Evolutionary conservation across 2,113 vertebrate genomes (phyloP), one percentile per base, ranked within the genome.

Genomic region (Pipa parva): DNA sequence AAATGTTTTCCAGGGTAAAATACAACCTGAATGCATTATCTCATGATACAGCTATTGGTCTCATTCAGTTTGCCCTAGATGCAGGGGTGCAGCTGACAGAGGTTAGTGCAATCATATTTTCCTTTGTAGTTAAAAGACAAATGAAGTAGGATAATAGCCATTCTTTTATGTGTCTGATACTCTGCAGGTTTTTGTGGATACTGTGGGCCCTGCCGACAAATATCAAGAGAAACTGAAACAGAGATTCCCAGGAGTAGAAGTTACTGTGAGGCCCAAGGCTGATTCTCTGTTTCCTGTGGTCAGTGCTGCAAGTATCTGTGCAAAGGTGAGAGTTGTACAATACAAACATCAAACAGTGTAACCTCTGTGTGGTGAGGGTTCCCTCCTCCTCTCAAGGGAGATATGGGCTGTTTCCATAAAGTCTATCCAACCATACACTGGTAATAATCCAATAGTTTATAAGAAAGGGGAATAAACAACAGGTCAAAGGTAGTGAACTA

Each of bases 231-330:
- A 91, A 69, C 84, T 97, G 36, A 92, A 91, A 7, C 73, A 88
- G 60, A 67, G 29, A 0, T 97, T 97, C 71, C 93, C 93, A 0
- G 89, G 82, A 1, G 59, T 93, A 1, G 77, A 83, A 13, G 89
- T 97, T 71, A 93, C 92, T 0, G 94, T 97, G 52, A 87, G 85
- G 48, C 87, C 94, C 70, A 97, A 97, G 73, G 94, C 94, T 0
- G 94, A 97, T 63, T 92, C 91, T 5, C 85, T 95, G 5, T 97
- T 92, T 64, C 92, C 94, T 2, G 61, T 93, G 10, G 94, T 97
- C 82, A 95, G 94, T 1, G 93, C 94, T 2, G 94, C 94, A 64
- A 97, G 94, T 74, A 95, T 97, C 80, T 95, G 93, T 80, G 94
- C 94, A 26, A 97, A 97, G 89, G 94, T 95, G 9, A 77, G 86